These are phyloP conservation scores for Drosophila lacertosa DNA, from an alignment of 1,140 invertebrate genomes.

Conservation along the genomic window DNA sequence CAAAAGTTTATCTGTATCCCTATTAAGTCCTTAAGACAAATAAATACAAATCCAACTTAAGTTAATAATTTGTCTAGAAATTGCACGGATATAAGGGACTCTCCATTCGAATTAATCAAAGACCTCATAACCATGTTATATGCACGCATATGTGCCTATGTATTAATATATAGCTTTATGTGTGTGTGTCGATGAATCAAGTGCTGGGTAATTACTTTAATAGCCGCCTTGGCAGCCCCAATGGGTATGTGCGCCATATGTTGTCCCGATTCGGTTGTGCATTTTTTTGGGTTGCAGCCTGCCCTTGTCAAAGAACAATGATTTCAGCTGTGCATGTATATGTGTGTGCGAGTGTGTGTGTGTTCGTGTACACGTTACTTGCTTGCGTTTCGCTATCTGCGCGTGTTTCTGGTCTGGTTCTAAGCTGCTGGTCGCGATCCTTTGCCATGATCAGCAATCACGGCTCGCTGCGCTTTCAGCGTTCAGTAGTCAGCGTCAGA, in stretches of 20 bases:
- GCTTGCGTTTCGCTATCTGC: background rate
- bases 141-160: background rate
- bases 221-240: constrained; percentile 5
- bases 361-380: background rate
- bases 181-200: background rate
- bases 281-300: background rate
- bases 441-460: constrained; percentile 3
- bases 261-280: constrained; percentile 1
- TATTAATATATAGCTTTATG: background rate
- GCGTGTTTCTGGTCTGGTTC: background rate
- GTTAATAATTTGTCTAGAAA: too few species aligned
- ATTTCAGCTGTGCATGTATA: background rate
- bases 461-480: background rate
- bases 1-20: too few species aligned
- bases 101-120: background rate
- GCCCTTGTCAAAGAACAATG: background rate
- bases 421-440: constrained; percentile 22
- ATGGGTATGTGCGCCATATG: constrained; percentile 32
- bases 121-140: background rate
- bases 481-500: constrained; percentile 14
- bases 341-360: background rate
- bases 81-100: too few species aligned
- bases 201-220: constrained; percentile 28
- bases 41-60: too few species aligned
- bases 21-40: too few species aligned